These are phyloP conservation scores for Gallinago paraguaiae DNA, from an alignment of 2,113 vertebrate species.

Conservation along the genomic window DNA sequence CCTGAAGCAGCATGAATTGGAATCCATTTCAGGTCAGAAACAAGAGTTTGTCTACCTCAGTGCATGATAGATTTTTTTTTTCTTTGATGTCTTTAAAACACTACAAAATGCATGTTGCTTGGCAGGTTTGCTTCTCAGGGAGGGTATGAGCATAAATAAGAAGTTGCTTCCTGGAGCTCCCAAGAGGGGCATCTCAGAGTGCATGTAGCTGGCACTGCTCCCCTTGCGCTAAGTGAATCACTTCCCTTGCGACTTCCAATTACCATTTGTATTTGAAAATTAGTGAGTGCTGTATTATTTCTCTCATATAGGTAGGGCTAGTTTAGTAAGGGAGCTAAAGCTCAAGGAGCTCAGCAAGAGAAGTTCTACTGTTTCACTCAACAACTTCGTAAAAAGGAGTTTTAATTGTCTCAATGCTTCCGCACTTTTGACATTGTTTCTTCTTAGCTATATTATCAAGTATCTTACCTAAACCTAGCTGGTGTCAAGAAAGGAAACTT, in stretches of 20 bases:
- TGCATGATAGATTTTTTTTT: not conserved
- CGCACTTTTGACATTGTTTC: not conserved
- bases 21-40: not conserved
- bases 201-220: not conserved
- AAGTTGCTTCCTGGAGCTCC: not conserved
- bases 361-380: not conserved
- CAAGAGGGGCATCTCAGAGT: not conserved
- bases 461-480: not conserved
- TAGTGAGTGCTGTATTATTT: constrained; percentile 6
- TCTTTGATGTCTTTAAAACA: not conserved
- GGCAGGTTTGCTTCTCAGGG: not conserved
- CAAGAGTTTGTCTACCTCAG: not conserved
- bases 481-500: not conserved
- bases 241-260: constrained; percentile 7
- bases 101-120: not conserved
- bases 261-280: not conserved
- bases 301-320: not conserved
- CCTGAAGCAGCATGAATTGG: not conserved
- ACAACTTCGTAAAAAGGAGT: not conserved
- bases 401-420: not conserved
- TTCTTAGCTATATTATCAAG: not conserved
- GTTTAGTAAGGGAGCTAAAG: not conserved
- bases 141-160: not conserved
- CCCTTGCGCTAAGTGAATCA: not conserved
- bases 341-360: not conserved